These are phyloP conservation scores for Tachysurus fulvidraco DNA, from an alignment of 2,113 vertebrate genomes.

Conservation along the genomic window DNA sequence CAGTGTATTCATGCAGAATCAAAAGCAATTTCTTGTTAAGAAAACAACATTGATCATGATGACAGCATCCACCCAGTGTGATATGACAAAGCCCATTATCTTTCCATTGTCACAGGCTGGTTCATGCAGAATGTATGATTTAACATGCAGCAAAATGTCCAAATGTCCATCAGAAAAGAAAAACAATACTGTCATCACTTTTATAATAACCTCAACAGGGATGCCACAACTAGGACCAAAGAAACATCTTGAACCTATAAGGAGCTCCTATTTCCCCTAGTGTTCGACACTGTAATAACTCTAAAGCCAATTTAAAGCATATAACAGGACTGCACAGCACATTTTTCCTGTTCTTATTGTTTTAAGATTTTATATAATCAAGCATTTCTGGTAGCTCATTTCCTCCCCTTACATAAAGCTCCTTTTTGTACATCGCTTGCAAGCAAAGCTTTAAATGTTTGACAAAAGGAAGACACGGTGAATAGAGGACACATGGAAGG, in stretches of 20 bases:
- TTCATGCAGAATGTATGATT: background rate
- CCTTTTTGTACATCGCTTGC: background rate
- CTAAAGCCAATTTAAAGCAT: constrained; percentile 2
- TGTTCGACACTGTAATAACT: constrained; percentile 1
- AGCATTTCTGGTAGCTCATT: background rate
- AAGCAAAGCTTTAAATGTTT: background rate
- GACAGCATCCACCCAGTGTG: background rate
- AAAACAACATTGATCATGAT: background rate
- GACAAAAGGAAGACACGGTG: background rate
- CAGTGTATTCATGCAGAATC: background rate
- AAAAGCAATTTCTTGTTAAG: background rate
- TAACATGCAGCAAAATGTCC: background rate
- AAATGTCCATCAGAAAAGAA: background rate
- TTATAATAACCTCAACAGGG: constrained; percentile 8
- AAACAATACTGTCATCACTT: constrained; percentile 11
- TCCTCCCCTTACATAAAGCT: background rate
- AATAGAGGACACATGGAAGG: background rate
- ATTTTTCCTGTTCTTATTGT: constrained; percentile 9
- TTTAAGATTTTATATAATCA: background rate
- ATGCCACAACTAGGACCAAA: background rate
- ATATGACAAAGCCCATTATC: background rate
- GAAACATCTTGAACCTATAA: constrained; percentile 31
- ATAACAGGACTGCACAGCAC: background rate
- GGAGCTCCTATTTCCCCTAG: constrained; percentile 3
- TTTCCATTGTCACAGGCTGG: background rate